Base-by-base conservation (phyloP, 2,797 vertebrate species). In the Leptatherina wallacei region DNA sequence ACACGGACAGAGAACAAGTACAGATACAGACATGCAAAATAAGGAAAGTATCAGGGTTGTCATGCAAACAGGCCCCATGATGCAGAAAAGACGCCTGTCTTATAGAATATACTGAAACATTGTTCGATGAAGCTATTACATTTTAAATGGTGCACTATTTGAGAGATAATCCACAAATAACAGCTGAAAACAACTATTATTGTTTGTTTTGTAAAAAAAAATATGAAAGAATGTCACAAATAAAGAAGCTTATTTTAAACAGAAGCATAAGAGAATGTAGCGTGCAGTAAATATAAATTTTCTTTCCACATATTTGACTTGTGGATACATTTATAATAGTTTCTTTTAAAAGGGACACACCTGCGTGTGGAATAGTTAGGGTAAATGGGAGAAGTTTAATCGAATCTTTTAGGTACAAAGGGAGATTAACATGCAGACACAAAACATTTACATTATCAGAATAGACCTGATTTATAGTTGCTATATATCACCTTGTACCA, bases 21-120 rank as follows among this genome's bases (percentile, higher is more conserved):
- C 30, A 54, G 29, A 75, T 14, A 58, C 44, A 75, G 47, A 69
- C 64, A 75, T 65, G 64, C 29, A 75, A 29, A 71, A 36, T 60
- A 9, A 18, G 33, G 65, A 42, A 12, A n/a, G 13, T 55, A 70
- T 14, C 2, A 32, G 30, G n/a, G 61, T 40, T 49, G 70, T 58
- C 54, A 67, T 54, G 66, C 42, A 68, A 71, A 56, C 54, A 9
- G 22, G 13, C 0, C 4, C 36, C 12, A 27, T 27, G 57, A 47
- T n/a, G 8, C 7, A 47, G 44, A 10, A n/a, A 10, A 47, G 44
- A 1, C 9, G 2, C 6, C 9, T 44, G 16, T 44, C 42, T 2
- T 20, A 44, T 20, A n/a, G 20, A 47, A 47, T 10, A 9, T 6
- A 47, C 6, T 47, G 6, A 44, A 47, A 47, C 44, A 20, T n/a